Base-by-base conservation (phyloP, 2,113 vertebrate species). In the Oenanthe oenanthe region DNA sequence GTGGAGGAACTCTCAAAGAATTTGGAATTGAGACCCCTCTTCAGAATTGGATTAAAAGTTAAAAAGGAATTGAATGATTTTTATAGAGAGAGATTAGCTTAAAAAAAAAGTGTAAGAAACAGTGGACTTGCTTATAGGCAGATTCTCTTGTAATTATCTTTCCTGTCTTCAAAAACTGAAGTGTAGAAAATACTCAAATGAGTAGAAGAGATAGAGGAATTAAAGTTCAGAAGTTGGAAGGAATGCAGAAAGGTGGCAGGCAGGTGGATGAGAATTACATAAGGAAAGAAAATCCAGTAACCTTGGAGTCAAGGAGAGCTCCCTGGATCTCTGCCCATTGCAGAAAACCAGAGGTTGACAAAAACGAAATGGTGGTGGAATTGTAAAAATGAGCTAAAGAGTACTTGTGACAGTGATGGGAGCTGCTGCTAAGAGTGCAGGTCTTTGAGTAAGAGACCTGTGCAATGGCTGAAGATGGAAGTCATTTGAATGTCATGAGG, bases 241-340 rank as follows among this genome's bases (percentile, higher is more conserved):
- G 78, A 40, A 17, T 87, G 65, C 48, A 84, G 66, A 67, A 74
- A 75, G 61, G 57, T 78, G 53, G 21, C 17, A n/a, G 40, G 61
- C 48, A 71, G 53, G 18, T 56, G 24, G 40, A 32, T 42, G 29
- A 57, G 28, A 81, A 77, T 85, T 91, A 62, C 26, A 8, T 75
- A 84, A 84, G 63, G 47, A 85, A 73, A 36, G 66, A 95, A 65
- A 82, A 87, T 72, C 17, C 43, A 50, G 48, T 89, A 82, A 95
- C 86, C 84, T 93, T 95, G 85, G 22, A 91, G 68, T 75, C 86
- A 89, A 85, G 84, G 82, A 43, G 84, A 93, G 28, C 28, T 95
- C 32, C 26, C 58, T 94, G 82, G 81, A 91, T 91, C n/a, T 79
- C 58, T 91, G 77, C 87, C 81, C 24, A 2, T 76, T 72, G 42